Evolutionary conservation across 2,888 invertebrate genomes (phyloP).

Genomic region (Trissolcus japonicus): DNA sequence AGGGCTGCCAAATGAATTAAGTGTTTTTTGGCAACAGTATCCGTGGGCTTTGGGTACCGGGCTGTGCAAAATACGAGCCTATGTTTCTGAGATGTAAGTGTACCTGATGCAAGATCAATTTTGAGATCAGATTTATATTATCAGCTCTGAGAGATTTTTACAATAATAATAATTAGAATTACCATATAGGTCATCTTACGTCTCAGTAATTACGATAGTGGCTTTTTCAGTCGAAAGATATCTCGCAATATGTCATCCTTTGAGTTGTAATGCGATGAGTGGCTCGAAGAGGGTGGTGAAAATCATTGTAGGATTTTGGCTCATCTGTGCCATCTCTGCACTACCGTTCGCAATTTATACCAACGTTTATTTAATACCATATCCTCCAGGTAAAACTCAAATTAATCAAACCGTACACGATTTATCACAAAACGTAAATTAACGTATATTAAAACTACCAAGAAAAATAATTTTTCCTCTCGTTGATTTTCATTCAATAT

Average conservation of each 20-base stretch:
- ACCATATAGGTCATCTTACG: conserved; percentile 87
- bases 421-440: too few relatives aligned
- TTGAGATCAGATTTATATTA: too few relatives aligned
- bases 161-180: conserved; percentile 7
- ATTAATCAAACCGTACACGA: too few relatives aligned
- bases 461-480: too few relatives aligned
- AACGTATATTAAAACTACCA: too few relatives aligned
- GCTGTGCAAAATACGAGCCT: conserved; percentile 88
- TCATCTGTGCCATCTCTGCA: conserved; percentile 85
- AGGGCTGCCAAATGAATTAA: conserved; percentile 92
- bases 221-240: conserved; percentile 94
- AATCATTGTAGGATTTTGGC: conserved; percentile 88
- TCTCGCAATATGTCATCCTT: conserved; percentile 92
- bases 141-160: too few relatives aligned
- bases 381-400: conserved; percentile 80
- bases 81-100: conserved; percentile 90
- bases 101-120: conserved; percentile 60
- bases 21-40: conserved; percentile 91
- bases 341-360: conserved; percentile 87
- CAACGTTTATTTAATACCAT: conserved; percentile 84
- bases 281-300: conserved; percentile 88
- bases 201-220: conserved; percentile 93
- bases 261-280: conserved; percentile 89
- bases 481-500: too few relatives aligned
- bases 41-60: conserved; percentile 88